Evolutionary conservation across 1,140 invertebrate species (phyloP).

Genomic region (Globodera rostochiensis): DNA sequence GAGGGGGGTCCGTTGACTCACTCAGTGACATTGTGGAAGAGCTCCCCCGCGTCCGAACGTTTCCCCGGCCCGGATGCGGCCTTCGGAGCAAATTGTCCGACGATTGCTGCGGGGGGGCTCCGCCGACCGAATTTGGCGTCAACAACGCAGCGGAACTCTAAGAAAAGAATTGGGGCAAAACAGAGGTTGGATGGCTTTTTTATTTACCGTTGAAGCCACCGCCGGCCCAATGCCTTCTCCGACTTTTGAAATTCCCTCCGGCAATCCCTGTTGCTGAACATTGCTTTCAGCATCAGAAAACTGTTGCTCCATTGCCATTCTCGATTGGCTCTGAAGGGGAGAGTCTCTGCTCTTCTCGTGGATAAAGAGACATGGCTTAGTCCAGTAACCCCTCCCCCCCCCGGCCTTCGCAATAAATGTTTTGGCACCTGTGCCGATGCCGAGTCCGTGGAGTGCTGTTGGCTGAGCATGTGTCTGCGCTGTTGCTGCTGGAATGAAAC

Average conservation of each 20-base stretch:
- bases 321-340: not conserved
- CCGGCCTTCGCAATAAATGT: not conserved
- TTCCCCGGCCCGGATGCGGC: slow-evolving; percentile 5
- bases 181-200: not conserved
- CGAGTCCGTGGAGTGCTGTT: not conserved
- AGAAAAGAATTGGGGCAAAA: not conserved
- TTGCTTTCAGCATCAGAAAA: not conserved
- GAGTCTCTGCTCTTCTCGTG: too few species aligned
- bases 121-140: slow-evolving; percentile 14
- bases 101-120: not conserved
- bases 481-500: not conserved
- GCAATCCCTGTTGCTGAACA: not conserved
- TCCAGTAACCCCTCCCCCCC: too few species aligned
- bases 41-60: slow-evolving; percentile 13
- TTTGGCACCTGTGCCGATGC: not conserved
- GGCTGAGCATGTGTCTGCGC: not conserved
- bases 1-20: slow-evolving; percentile 11
- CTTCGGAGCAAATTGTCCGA: slow-evolving; percentile 12
- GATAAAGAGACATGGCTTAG: too few species aligned
- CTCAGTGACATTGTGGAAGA: slow-evolving; percentile 56
- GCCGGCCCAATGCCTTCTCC: not conserved
- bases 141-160: slow-evolving; percentile 13
- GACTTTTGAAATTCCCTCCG: not conserved
- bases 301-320: not conserved
- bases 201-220: not conserved